Evolutionary conservation across 1,140 invertebrate genomes (phyloP), one percentile per base, ranked within the genome.

Genomic region (Proctacanthus coquilletti): DNA sequence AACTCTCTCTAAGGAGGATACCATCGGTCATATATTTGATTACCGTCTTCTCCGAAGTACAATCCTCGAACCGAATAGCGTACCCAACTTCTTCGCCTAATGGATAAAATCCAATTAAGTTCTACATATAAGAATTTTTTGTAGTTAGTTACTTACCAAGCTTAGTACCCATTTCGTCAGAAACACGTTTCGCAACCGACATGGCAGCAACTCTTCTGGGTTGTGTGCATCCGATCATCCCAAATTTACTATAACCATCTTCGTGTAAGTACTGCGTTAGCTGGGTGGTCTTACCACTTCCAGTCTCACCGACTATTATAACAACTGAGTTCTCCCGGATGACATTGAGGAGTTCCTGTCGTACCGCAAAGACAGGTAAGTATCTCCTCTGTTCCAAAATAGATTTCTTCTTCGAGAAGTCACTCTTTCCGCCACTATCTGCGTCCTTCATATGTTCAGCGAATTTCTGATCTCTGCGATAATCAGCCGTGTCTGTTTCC

Each of bases 1-100:
- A 68, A 40, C 91, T 95, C 62, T 98, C 95, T 40, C 94, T 67
- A 4, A 98, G 64, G 33, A 99, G 62, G 49, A 99, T 98, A 69
- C 95, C 95, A 63, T 98, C 95, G 1, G 95, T 99, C 93, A 98
- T 98, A 57, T 98, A 98, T 62, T 98, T 98, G 27, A 98, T 96
- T 5, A 95, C 75, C 0, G 94, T 97, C 55, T 86, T 81, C 53
- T 94, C 86, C 1, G 81, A 86, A 1, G 96, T 98, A 57, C 94
- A 98, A 62, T 99, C 96, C 63, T 99, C 96, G 66, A 99, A 99
- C 53, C 96, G 85, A 55, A 99, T 99, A 8, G 95, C 92, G 65
- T 99, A 99, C 13, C 96, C 96, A 19, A 98, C 86, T 61, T 91
- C 84, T 33, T 87, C 81, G 14, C 86, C 74, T 72, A 44, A 3